Percentiles rank a stretch among this genome's conserved stretches.
phyloP scores from a whole-genome alignment of 2,113 vertebrate genomes.

The Prunella fulvescens region DNA sequence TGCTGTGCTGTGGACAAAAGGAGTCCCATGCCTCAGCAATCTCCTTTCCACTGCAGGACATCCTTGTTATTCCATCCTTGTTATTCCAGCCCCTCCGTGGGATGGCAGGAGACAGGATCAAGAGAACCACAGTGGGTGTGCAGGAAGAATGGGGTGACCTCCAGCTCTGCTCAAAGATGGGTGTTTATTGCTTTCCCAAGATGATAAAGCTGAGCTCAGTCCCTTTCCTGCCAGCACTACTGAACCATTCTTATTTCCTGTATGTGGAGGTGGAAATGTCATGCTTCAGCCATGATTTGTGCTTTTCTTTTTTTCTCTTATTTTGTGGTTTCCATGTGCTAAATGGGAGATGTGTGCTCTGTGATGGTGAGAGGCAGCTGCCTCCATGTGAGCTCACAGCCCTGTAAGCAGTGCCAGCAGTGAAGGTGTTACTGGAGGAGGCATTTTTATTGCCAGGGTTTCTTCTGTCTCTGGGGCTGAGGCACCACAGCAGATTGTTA shows the following conservation, averaged over 20 bases:
- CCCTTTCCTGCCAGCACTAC: conserved; percentile 4
- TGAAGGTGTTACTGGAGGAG: conserved; percentile 24
- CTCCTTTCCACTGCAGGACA: not conserved
- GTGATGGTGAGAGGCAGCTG: not conserved
- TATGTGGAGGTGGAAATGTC: conserved; percentile 34
- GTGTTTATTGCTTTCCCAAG: conserved; percentile 16
- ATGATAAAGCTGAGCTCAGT: conserved; percentile 27
- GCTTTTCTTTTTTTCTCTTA: not conserved
- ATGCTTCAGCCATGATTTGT: not conserved
- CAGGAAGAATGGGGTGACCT: not conserved
- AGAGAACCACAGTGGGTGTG: not conserved
- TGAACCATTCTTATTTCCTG: conserved; percentile 17
- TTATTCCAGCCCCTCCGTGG: not conserved
- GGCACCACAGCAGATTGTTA: not conserved
- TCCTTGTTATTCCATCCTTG: not conserved
- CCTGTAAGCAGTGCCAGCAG: not conserved
- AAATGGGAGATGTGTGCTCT: not conserved
- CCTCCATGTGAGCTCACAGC: not conserved
- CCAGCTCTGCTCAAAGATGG: not conserved
- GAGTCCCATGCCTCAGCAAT: not conserved
- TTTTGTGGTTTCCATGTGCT: conserved; percentile 29
- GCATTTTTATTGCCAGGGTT: not conserved
- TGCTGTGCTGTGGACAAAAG: not conserved
- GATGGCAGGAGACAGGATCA: not conserved
- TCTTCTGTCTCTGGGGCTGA: not conserved